A percentile compares a stretch with the other conserved stretches of the same genome.
phyloP scores from a whole-genome alignment of 2,888 invertebrate genomes.

The Magallana nippona region DNA sequence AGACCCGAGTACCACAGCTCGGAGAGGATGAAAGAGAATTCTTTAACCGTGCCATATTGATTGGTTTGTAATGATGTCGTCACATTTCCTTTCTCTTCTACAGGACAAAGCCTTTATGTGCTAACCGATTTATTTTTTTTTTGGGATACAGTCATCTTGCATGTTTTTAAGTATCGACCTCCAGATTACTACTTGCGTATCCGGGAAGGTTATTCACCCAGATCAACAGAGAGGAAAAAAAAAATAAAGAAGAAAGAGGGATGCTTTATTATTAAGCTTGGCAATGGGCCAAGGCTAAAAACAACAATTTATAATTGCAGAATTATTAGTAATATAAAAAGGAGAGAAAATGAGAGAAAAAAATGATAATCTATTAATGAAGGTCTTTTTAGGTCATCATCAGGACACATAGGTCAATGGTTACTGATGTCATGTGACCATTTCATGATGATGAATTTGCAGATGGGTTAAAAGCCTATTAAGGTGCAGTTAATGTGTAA shows the following conservation, averaged over 20 bases:
- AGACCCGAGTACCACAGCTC: neutral
- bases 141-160: conserved; percentile 11
- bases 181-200: neutral
- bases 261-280: conserved; percentile 29
- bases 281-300: conserved; percentile 25
- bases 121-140: conserved; percentile 5
- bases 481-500: neutral
- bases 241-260: neutral
- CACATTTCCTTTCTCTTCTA: neutral
- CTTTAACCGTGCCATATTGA: conserved; percentile 6
- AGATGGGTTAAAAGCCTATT: neutral
- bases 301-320: conserved; percentile 13
- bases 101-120: conserved; percentile 30
- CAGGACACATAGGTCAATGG: conserved; percentile 5
- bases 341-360: neutral
- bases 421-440: neutral
- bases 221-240: neutral
- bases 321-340: conserved; percentile 28
- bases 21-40: conserved; percentile 14
- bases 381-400: conserved; percentile 12
- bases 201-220: conserved; percentile 26
- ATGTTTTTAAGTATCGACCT: conserved; percentile 34
- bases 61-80: neutral
- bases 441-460: neutral
- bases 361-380: neutral